Evolutionary conservation across 2,113 vertebrate species (phyloP), one percentile per base, ranked within the genome.

Genomic region (Silurus glanis): DNA sequence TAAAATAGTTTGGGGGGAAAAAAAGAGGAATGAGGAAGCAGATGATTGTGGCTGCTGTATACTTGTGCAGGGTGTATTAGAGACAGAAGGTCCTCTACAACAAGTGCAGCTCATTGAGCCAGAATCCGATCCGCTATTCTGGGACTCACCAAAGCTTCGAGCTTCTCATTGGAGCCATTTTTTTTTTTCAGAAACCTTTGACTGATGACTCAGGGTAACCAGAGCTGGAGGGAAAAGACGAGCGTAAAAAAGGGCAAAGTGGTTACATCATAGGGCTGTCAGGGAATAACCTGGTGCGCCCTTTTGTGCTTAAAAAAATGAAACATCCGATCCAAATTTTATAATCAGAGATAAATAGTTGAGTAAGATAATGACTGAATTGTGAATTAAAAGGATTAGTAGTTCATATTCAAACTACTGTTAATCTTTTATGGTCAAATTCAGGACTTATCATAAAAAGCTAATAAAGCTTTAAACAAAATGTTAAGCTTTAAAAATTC

Each of bases 171-270:
- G 45, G 72, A 53, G 47, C 5, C 61, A 16, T 76, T 78, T 78
- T 28, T 79, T 59, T 80, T 79, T 85, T 71, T 58, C 76, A 80
- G 76, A 66, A 69, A 71, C 62, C 13, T 55, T 14, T 85, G 76
- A 78, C 62, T 47, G 84, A 80, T 80, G 76, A 85, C 62, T 80
- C 64, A 69, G 53, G 75, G 28, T 85, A 85, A 78, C 47, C 37
- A 79, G 10, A 28, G 74, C 74, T 85, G 16, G 74, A 85, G 49
- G n/a, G 59, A 17, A 85, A 79, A 56, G 49, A 85, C n/a, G 47
- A 78, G 10, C 3, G 9, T 6, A 23, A 67, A 56, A 64, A 76
- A 62, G 37, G 71, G 58, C 47, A 76, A 61, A 4, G 13, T 51
- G 71, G n/a, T 84, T 61, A 75, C 56, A 84, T 75, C 56, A 75